These are phyloP conservation scores for Melanostoma mellinum DNA, from an alignment of 2,888 invertebrate genomes.

Conservation along the genomic window DNA sequence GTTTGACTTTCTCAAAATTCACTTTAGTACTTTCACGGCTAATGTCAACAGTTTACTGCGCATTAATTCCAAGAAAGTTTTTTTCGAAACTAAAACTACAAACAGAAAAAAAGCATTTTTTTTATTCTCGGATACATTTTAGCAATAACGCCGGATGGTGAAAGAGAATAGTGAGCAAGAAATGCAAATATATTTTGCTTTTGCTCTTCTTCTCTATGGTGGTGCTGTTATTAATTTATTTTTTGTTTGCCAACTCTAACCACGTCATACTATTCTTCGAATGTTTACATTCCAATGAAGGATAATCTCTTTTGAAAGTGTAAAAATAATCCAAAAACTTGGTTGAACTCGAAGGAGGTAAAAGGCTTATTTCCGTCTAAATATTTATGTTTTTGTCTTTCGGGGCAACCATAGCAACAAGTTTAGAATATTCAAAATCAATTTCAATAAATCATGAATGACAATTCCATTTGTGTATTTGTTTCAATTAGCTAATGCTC, in stretches of 20 bases:
- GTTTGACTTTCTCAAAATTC: no score
- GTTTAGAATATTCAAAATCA: conserved; percentile 8
- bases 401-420: conserved; percentile 19
- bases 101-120: conserved; percentile 2
- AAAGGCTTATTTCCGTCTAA: conserved; percentile 18
- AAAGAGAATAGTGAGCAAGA: neutral
- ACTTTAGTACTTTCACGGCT: neutral
- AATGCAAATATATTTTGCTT: neutral
- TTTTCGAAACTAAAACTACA: neutral
- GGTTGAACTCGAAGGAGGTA: neutral
- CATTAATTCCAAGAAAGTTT: conserved; percentile 3
- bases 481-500: conserved; percentile 34
- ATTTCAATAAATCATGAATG: conserved; percentile 26
- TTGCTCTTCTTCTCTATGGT: neutral
- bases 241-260: conserved; percentile 1
- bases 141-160: neutral
- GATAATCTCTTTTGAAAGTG: neutral
- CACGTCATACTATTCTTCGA: conserved; percentile 3
- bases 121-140: conserved; percentile 1
- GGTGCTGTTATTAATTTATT: neutral
- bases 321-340: conserved; percentile 1
- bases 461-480: conserved; percentile 25
- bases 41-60: neutral
- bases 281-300: conserved; percentile 22
- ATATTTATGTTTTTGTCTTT: conserved; percentile 16